These are phyloP conservation scores for Tamias sibiricus DNA, from an alignment of 2,113 vertebrate species.

Conservation along the genomic window DNA sequence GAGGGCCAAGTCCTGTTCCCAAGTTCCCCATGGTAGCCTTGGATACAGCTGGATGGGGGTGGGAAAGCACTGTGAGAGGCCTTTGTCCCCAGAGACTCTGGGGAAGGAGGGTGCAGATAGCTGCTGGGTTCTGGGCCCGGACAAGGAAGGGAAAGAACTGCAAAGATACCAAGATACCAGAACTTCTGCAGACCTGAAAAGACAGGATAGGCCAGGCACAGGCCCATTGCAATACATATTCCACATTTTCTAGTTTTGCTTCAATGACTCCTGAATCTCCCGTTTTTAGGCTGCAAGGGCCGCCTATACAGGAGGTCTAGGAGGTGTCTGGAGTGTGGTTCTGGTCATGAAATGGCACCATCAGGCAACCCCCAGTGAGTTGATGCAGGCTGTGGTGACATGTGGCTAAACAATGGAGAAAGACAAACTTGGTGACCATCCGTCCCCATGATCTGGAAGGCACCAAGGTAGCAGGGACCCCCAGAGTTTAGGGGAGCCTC, in stretches of 20 bases:
- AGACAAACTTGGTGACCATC: not conserved
- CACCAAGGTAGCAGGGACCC: not conserved
- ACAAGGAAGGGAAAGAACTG: not conserved
- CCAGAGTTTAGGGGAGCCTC: not conserved
- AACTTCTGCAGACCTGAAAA: not conserved
- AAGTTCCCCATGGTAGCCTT: slow-evolving; percentile 75
- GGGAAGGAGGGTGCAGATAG: slow-evolving; percentile 23
- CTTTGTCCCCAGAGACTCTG: slow-evolving; percentile 72
- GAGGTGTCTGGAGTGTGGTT: not conserved
- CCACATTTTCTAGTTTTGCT: not conserved
- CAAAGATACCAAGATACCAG: slow-evolving; percentile 33
- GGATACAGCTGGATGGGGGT: slow-evolving; percentile 70
- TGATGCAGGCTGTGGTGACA: not conserved
- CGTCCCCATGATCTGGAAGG: not conserved
- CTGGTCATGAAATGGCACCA: not conserved
- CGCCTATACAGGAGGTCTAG: not conserved
- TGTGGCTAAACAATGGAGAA: not conserved
- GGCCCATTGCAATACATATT: not conserved
- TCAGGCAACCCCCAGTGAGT: not conserved
- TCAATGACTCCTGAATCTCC: not conserved
- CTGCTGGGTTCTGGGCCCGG: slow-evolving; percentile 46
- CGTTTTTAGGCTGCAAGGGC: not conserved
- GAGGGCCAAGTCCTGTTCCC: slow-evolving; percentile 68
- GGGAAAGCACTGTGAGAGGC: slow-evolving; percentile 71
- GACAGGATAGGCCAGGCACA: not conserved